These are phyloP conservation scores for Euura saliciscinereae DNA, from an alignment of 1,140 invertebrate genomes.

Conservation along the genomic window DNA sequence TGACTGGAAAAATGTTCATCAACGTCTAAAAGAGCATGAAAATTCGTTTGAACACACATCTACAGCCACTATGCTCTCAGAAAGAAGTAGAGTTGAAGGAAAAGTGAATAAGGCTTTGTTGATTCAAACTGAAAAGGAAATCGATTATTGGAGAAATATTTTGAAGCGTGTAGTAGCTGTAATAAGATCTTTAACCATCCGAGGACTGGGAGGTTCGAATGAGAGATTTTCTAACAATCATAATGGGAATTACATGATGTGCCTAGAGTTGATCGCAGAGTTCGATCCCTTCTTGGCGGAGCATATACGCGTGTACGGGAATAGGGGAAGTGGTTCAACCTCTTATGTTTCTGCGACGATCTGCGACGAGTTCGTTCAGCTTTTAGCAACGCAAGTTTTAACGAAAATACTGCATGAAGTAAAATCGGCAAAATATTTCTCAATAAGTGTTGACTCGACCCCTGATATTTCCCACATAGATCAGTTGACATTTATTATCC, in stretches of 20 bases:
- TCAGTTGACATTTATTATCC: constrained; percentile 32
- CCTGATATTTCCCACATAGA: constrained; percentile 33
- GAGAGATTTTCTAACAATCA: constrained; percentile 35
- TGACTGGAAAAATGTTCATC: constrained; percentile 38
- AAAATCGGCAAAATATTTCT: too few relatives aligned
- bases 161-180: constrained; percentile 34
- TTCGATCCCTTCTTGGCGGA: too few relatives aligned
- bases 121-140: constrained; percentile 20
- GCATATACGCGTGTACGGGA: constrained; percentile 36
- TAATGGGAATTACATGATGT: constrained; percentile 35
- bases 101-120: constrained; percentile 18
- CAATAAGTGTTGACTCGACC: constrained; percentile 37
- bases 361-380: constrained; percentile 41
- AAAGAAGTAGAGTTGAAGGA: constrained; percentile 19
- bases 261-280: neutral
- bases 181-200: constrained; percentile 31
- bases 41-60: constrained; percentile 31
- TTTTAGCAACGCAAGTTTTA: constrained; percentile 19
- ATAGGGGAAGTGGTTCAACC: constrained; percentile 33
- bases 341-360: constrained; percentile 35
- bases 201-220: constrained; percentile 34
- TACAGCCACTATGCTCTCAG: constrained; percentile 19
- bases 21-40: constrained; percentile 31
- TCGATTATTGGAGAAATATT: constrained; percentile 33
- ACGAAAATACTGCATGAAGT: constrained; percentile 34